phyloP scores from a whole-genome alignment of 2,113 vertebrate species.

The Lanius collurio region DNA sequence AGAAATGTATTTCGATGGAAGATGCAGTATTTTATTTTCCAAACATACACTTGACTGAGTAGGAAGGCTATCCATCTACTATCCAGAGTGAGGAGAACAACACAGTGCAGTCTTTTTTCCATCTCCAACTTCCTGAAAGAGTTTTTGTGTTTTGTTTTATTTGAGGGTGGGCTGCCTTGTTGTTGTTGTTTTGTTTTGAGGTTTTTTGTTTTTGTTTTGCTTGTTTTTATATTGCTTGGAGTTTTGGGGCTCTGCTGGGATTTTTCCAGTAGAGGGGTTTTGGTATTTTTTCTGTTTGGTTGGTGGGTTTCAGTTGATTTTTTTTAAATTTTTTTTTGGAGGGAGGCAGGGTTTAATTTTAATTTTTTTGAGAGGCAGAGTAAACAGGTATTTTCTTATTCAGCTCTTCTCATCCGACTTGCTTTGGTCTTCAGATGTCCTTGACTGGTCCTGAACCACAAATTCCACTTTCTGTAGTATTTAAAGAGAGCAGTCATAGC shows the following conservation, averaged over 20 bases:
- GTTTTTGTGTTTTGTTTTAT: neutral
- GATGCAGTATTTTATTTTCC: neutral
- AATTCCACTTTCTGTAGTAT: neutral
- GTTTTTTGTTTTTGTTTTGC: neutral
- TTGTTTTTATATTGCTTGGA: neutral
- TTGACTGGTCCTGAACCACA: neutral
- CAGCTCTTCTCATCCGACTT: neutral
- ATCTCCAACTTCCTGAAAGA: neutral
- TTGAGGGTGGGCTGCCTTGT: neutral
- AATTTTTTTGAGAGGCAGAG: neutral
- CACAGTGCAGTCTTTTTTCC: neutral
- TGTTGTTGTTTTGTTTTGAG: neutral
- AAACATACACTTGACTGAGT: neutral
- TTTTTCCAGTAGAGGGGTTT: neutral
- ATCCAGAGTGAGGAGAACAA: neutral
- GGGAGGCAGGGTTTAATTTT: neutral
- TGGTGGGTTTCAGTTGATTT: neutral
- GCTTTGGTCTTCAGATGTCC: neutral
- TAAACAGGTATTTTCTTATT: neutral
- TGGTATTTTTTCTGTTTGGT: neutral
- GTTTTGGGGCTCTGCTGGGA: fast-evolving
- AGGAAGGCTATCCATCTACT: neutral
- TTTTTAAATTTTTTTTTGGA: neutral
- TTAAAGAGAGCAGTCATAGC: neutral
- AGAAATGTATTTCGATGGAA: neutral